These are phyloP conservation scores for Phengaris alcon DNA, from an alignment of 2,888 invertebrate species.

Conservation along the genomic window DNA sequence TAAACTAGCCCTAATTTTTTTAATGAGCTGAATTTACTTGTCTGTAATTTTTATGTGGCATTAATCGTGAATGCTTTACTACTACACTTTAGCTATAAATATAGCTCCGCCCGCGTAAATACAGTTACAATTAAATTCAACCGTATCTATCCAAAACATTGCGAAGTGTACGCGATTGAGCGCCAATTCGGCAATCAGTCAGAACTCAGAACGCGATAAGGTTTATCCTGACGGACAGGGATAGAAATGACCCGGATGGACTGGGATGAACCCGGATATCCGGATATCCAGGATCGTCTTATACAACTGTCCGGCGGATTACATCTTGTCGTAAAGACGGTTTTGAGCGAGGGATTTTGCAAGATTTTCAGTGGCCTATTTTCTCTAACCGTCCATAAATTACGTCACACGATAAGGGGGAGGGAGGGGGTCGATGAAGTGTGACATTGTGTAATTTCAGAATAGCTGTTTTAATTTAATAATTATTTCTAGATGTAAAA, in stretches of 20 bases:
- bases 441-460: too few species aligned
- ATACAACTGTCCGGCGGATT: background rate
- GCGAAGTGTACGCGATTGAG: background rate
- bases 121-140: too few species aligned
- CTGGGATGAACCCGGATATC: background rate
- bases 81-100: too few species aligned
- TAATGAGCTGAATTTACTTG: too few species aligned
- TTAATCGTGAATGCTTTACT: too few species aligned
- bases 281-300: constrained; percentile 2
- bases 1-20: too few species aligned
- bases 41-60: too few species aligned
- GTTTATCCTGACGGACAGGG: background rate
- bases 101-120: too few species aligned
- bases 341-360: background rate
- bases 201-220: background rate
- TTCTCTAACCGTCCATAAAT: background rate
- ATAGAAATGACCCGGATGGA: background rate
- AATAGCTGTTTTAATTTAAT: too few species aligned
- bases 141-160: background rate
- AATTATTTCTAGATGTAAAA: too few species aligned
- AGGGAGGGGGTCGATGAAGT: too few species aligned
- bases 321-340: constrained; percentile 6
- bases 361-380: background rate
- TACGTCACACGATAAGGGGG: too few species aligned
- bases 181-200: constrained; percentile 2